phyloP scores from a whole-genome alignment of 2,113 vertebrate genomes.

The Sceloporus tristichus region DNA sequence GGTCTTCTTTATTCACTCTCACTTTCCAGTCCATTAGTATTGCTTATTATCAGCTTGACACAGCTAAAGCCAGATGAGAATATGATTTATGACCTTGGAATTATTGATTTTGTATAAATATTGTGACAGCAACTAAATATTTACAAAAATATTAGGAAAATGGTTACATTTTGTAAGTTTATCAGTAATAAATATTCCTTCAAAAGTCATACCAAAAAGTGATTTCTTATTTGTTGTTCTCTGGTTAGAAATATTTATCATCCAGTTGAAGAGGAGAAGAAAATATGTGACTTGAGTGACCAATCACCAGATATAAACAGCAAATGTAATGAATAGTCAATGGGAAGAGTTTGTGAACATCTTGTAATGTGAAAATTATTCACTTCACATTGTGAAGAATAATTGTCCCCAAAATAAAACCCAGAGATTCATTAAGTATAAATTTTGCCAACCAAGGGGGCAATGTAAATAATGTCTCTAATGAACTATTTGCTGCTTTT shows the following conservation, averaged over 20 bases:
- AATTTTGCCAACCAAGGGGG: conserved; percentile 10
- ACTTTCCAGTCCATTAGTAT: neutral
- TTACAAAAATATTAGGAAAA: conserved; percentile 21
- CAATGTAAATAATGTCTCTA: neutral
- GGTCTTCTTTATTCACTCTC: neutral
- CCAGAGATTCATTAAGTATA: neutral
- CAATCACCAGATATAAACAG: neutral
- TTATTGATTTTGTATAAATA: conserved; percentile 22
- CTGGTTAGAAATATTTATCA: conserved; percentile 19
- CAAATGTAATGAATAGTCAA: conserved; percentile 17
- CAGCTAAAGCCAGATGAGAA: neutral
- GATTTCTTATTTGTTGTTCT: neutral
- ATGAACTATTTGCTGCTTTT: neutral
- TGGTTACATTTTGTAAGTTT: neutral
- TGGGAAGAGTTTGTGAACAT: conserved; percentile 7
- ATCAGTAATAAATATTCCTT: neutral
- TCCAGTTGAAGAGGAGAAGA: conserved; percentile 2
- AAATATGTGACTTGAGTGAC: neutral
- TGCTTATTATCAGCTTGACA: neutral
- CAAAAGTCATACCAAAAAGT: conserved; percentile 27
- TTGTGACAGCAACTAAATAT: neutral
- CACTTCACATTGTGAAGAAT: neutral
- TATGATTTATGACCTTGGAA: neutral
- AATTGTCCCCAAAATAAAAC: conserved; percentile 8
- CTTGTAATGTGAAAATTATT: neutral